Conservation (phyloP, 2,113 vertebrate species). For the Diadophis punctatus region DNA sequence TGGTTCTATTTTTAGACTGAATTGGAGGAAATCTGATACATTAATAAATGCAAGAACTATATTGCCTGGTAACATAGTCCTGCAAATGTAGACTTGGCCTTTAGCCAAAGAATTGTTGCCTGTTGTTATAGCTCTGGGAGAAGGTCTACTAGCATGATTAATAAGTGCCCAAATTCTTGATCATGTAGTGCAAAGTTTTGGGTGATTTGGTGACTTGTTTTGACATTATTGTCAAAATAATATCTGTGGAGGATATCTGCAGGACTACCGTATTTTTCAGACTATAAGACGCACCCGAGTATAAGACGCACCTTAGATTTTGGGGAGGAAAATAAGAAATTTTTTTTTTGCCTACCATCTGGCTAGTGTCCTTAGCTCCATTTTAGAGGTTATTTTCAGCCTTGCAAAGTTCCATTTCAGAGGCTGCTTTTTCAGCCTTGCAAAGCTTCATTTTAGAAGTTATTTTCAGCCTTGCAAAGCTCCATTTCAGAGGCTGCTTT, state of each 20-base stretch:
- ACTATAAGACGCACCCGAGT: no score
- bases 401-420: no score
- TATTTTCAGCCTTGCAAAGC: no score
- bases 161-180: conserved; percentile 67
- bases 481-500: no score
- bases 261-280: no score
- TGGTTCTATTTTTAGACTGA: conserved; percentile 88
- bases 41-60: conserved; percentile 74
- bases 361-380: no score
- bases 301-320: no score
- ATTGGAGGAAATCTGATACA: conserved; percentile 83
- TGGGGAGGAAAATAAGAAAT: no score
- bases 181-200: conserved; percentile 53
- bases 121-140: conserved; percentile 66
- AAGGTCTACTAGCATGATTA: conserved; percentile 63
- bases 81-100: conserved; percentile 70
- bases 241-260: background rate
- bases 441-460: no score
- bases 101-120: conserved; percentile 75
- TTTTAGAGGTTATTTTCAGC: no score
- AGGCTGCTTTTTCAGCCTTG: no score
- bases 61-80: conserved; percentile 63
- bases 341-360: no score
- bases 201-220: conserved; percentile 47
- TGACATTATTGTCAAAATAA: conserved; percentile 51